Base-by-base conservation (phyloP, 2,888 invertebrate species). In the Lochmaea crataegi region DNA sequence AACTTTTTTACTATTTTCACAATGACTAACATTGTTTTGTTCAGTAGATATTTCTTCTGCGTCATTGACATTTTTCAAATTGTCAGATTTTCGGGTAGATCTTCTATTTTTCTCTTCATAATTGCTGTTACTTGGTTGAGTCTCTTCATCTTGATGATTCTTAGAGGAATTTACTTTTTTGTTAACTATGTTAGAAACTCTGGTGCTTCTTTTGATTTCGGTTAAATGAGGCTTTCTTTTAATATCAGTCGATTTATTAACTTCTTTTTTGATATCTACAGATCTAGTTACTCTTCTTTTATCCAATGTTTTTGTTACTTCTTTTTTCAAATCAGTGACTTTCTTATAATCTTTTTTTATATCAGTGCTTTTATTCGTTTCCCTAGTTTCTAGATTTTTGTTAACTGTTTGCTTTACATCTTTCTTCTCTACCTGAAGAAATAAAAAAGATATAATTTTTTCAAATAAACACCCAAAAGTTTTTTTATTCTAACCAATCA, bases 241-340 rank as follows among this genome's bases (percentile, higher is more conserved):
- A 11, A 73, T 71, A 67, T 77, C 76, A 45, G 76, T 72, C 11
- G 86, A 80, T 80, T 87, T 82, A 73, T 83, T 83, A 78, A 80
- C 77, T 75, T 87, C 85, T 14, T 81, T 82, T 76, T 84, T 84
- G 77, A 83, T 83, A 82, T 58, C 78, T 51, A 76, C 63, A 66
- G 76, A 82, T 80, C 78, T 76, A 67, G 73, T 75, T 32, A 61
- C 53, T 58, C 76, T 75, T 42, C 78, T 78, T 60, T 64, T 72
- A 45, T 75, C 78, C n/a, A 69, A 65, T 12, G 67, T 60, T 70
- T 65, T 78, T 65, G 77, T 79, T 1, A 65, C 72, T 63, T 80
- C 77, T 65, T 73, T 76, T 60, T 76, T 76, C 41, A 72, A 56
- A 63, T 78, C 80, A n/a, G 75, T 79, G 71, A 78, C 74, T 75